phyloP scores from a whole-genome alignment of 2,113 vertebrate species.

The Ammodytes marinus region DNA sequence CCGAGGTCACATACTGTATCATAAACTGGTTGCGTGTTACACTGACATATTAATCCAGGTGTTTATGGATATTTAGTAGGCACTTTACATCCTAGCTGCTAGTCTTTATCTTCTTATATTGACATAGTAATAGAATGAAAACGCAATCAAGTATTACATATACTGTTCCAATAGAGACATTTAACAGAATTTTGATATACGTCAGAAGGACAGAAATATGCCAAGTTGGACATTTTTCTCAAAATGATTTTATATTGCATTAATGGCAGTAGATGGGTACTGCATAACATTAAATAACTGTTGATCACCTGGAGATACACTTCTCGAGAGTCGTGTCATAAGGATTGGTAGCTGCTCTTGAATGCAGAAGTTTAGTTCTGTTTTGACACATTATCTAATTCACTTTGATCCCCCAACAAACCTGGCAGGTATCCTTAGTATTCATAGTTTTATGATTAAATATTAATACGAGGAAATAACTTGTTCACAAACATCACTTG shows the following conservation, averaged over 20 bases:
- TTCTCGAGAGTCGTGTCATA: not conserved
- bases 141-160: not conserved
- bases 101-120: not conserved
- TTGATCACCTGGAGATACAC: not conserved
- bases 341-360: not conserved
- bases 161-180: not conserved
- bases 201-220: not conserved
- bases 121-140: not conserved
- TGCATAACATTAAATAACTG: not conserved
- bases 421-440: not conserved
- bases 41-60: constrained; percentile 23
- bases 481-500: not conserved
- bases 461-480: not conserved
- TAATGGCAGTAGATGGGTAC: not conserved
- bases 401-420: not conserved
- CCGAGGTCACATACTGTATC: constrained; percentile 4
- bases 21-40: constrained; percentile 24
- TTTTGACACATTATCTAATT: constrained; percentile 1
- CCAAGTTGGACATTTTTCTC: not conserved
- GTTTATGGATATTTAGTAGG: not conserved
- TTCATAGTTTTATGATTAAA: not conserved
- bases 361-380: not conserved
- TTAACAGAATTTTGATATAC: not conserved
- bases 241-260: not conserved
- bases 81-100: too few relatives aligned